Evolutionary conservation across 2,113 vertebrate genomes (phyloP), one percentile per base, ranked within the genome.

Genomic region (Lepisosteus oculatus): DNA sequence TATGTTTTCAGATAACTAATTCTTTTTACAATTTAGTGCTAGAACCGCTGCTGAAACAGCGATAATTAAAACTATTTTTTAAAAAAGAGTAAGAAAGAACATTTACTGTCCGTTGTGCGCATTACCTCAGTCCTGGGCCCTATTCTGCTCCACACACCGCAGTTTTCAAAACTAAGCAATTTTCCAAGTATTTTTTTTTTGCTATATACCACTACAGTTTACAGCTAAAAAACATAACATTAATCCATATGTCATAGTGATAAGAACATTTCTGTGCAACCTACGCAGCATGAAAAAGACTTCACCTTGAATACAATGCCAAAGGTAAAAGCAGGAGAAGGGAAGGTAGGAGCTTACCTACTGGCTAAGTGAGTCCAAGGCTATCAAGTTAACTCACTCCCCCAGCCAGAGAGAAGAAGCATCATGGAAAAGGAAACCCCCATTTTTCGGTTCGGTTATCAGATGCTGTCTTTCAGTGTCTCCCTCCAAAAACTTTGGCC

Each of bases 291-390:
- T 70, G 9, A 68, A 64, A 76, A 59, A 4, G 73, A 5, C 74
- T 87, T 89, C 87, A 89, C 88, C 87, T 90, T 89, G 85, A 90
- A 82, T 81, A 73, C 87, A 83, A 84, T 72, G 65, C 80, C 61
- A 77, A 77, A 83, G 83, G 81, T 80, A 77, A 77, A 78, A 29
- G 29, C 29, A 29, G 29, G 29, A 29, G 29, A 29, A 29, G 29
- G 29, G 14, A 13, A n/a, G n/a, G 13, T 13, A 59, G 11, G 3
- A n/a, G 83, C 88, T 88, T 88, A 89, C 87, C 87, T 83, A 77
- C 64, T 47, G 67, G 70, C 72, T 77, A 80, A 13, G 57, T 59
- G 57, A 59, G 12, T 59, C 57, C 57, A 59, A 59, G n/a, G 84
- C 84, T 85, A 79, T 85, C 84, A 78, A 72, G 75, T 73, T 69